Evolutionary conservation across 2,888 invertebrate genomes (phyloP).

Genomic region (Lysandra bellargus): DNA sequence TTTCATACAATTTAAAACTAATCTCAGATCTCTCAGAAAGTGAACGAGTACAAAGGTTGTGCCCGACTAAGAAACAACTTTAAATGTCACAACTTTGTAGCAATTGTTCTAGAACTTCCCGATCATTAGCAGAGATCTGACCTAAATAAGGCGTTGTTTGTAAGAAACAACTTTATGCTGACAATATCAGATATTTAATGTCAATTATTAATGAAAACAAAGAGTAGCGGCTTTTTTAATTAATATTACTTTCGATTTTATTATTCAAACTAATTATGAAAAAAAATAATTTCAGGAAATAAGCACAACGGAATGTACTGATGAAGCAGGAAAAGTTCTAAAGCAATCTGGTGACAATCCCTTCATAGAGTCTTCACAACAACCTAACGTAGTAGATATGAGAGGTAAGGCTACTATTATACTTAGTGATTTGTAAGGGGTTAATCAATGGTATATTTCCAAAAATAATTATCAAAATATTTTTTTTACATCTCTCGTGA

Average conservation of each 20-base stretch:
- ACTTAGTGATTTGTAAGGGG: too few species aligned
- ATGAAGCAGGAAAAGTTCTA: constrained; percentile 88
- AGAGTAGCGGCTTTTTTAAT: neutral
- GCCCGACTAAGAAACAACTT: constrained; percentile 7
- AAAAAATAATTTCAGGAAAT: constrained; percentile 81
- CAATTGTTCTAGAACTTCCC: constrained; percentile 8
- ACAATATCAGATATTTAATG: neutral
- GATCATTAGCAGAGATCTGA: constrained; percentile 14
- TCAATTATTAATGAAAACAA: neutral
- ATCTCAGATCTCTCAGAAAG: constrained; percentile 9
- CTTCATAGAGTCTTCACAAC: constrained; percentile 92
- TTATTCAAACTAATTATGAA: neutral
- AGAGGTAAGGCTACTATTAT: constrained; percentile 83
- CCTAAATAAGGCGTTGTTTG: constrained; percentile 5
- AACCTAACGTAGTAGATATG: constrained; percentile 95
- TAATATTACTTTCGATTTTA: too few species aligned
- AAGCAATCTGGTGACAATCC: constrained; percentile 93
- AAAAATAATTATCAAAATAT: neutral
- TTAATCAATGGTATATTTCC: too few species aligned
- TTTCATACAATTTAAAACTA: constrained; percentile 22
- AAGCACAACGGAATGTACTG: constrained; percentile 86
- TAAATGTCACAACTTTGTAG: constrained; percentile 20
- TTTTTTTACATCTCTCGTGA: neutral
- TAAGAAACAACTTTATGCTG: neutral
- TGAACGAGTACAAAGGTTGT: neutral